Conservation (phyloP, 1,140 invertebrate genomes). For the Microplitis mediator region DNA sequence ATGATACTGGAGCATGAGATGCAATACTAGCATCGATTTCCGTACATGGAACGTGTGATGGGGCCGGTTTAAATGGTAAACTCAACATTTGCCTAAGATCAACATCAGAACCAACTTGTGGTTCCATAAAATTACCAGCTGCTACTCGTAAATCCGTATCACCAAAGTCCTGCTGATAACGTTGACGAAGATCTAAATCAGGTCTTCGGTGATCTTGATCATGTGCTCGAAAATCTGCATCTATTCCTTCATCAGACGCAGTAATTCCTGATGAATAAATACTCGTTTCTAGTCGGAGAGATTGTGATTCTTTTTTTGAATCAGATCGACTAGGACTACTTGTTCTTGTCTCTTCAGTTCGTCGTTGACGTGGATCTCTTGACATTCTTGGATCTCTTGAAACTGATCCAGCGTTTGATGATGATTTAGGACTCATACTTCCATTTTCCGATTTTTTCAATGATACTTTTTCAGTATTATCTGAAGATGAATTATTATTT, state of each 20-base stretch:
- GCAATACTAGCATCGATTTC: slow-evolving; percentile 83
- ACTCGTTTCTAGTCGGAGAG: slow-evolving; percentile 50
- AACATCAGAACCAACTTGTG: slow-evolving; percentile 66
- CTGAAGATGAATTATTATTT: neutral
- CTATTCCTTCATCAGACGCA: slow-evolving; percentile 48
- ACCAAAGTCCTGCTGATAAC: slow-evolving; percentile 52
- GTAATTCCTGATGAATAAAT: slow-evolving; percentile 60
- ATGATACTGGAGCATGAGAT: slow-evolving; percentile 75
- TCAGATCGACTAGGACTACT: slow-evolving; percentile 35
- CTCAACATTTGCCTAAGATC: slow-evolving; percentile 72
- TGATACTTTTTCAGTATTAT: neutral
- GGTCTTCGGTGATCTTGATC: slow-evolving; percentile 58
- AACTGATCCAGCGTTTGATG: slow-evolving; percentile 20
- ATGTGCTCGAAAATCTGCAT: slow-evolving; percentile 51
- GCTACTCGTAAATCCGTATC: slow-evolving; percentile 58
- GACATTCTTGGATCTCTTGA: slow-evolving; percentile 55
- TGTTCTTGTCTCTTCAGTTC: slow-evolving; percentile 36
- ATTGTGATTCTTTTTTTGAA: slow-evolving; percentile 43
- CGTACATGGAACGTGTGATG: slow-evolving; percentile 78
- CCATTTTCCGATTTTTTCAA: slow-evolving; percentile 35
- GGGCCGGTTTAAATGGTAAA: slow-evolving; percentile 77
- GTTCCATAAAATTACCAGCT: slow-evolving; percentile 42
- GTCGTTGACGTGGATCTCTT: slow-evolving; percentile 42
- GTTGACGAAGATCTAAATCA: slow-evolving; percentile 67
- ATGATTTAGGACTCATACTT: slow-evolving; percentile 42